phyloP scores from a whole-genome alignment of 1,140 invertebrate species.

The Neelides sp. region DNA sequence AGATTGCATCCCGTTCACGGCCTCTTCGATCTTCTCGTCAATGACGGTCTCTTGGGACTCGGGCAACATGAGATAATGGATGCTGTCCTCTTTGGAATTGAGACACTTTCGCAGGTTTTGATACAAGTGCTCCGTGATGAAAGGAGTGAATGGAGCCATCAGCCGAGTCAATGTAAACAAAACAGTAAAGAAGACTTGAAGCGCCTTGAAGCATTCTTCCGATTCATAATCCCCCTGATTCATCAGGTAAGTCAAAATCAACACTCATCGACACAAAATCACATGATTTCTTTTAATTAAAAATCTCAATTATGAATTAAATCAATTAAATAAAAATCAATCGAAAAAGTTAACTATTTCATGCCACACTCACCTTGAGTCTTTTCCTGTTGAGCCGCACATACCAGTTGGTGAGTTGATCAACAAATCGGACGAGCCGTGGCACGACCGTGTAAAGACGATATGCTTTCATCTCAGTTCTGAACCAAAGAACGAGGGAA shows the following conservation, averaged over 20 bases:
- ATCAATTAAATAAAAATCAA: background rate
- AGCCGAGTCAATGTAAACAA: slow-evolving; percentile 77
- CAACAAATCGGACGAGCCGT: slow-evolving; percentile 84
- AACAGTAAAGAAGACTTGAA: slow-evolving; percentile 79
- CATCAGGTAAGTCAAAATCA: too few species aligned
- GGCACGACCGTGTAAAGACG: slow-evolving; percentile 91
- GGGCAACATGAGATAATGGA: slow-evolving; percentile 83
- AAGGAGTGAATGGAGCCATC: slow-evolving; percentile 96
- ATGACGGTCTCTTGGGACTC: slow-evolving; percentile 59
- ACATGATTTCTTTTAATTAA: too few species aligned
- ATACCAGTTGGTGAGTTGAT: slow-evolving; percentile 97
- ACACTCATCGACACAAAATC: too few species aligned
- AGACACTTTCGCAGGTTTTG: slow-evolving; percentile 59
- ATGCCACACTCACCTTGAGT: slow-evolving; percentile 58
- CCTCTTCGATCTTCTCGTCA: slow-evolving; percentile 71
- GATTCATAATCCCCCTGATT: slow-evolving; percentile 59
- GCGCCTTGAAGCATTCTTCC: slow-evolving; percentile 65
- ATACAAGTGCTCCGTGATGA: slow-evolving; percentile 91
- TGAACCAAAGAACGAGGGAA: slow-evolving; percentile 73
- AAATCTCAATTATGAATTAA: background rate
- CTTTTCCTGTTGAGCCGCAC: slow-evolving; percentile 90
- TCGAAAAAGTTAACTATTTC: background rate
- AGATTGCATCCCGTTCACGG: slow-evolving; percentile 83
- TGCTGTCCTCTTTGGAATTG: slow-evolving; percentile 44
- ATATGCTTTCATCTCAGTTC: slow-evolving; percentile 87